Conservation (phyloP, 2,888 invertebrate species). For the Melangyna quadrimaculata region DNA sequence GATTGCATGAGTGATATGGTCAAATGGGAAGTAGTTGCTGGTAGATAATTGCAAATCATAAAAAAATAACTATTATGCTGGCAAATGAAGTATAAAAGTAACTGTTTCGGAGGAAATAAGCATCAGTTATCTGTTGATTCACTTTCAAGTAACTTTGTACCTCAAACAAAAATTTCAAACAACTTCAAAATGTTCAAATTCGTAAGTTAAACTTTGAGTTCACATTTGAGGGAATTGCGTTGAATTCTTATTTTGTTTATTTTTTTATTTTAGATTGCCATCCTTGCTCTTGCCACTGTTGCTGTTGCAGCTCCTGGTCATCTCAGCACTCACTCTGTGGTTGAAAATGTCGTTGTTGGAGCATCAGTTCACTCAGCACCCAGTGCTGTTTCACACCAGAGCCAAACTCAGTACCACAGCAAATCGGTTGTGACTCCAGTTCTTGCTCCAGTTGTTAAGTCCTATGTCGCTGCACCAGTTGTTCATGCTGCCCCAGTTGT, state of each 20-base stretch:
- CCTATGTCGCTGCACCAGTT: slow-evolving; percentile 75
- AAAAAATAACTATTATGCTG: not conserved
- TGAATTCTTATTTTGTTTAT: slow-evolving; percentile 15
- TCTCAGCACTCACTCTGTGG: slow-evolving; percentile 74
- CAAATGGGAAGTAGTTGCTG: slow-evolving; percentile 24
- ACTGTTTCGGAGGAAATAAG: too few relatives aligned
- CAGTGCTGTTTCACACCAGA: slow-evolving; percentile 49
- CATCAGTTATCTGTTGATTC: too few relatives aligned
- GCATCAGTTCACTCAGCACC: slow-evolving; percentile 75
- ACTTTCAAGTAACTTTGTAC: too few relatives aligned
- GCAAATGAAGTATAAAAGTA: slow-evolving; percentile 50
- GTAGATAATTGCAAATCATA: slow-evolving; percentile 3
- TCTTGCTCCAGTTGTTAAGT: slow-evolving; percentile 80
- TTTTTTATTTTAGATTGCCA: slow-evolving; percentile 49
- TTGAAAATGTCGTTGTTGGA: slow-evolving; percentile 78
- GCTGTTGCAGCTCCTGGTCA: slow-evolving; percentile 76
- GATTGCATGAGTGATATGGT: slow-evolving; percentile 48
- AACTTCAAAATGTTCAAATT: slow-evolving; percentile 79
- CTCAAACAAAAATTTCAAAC: slow-evolving; percentile 24
- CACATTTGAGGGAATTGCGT: too few relatives aligned
- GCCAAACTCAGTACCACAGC: too few relatives aligned
- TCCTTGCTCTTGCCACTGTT: slow-evolving; percentile 77
- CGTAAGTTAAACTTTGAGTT: too few relatives aligned
- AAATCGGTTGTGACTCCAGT: too few relatives aligned
- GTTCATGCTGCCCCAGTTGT: slow-evolving; percentile 72